A percentile compares a stretch with the other conserved stretches of the same genome.
These are phyloP conservation scores for Ornithorhynchus anatinus DNA, from an alignment of 2,113 vertebrate genomes.

Conservation along the genomic window DNA sequence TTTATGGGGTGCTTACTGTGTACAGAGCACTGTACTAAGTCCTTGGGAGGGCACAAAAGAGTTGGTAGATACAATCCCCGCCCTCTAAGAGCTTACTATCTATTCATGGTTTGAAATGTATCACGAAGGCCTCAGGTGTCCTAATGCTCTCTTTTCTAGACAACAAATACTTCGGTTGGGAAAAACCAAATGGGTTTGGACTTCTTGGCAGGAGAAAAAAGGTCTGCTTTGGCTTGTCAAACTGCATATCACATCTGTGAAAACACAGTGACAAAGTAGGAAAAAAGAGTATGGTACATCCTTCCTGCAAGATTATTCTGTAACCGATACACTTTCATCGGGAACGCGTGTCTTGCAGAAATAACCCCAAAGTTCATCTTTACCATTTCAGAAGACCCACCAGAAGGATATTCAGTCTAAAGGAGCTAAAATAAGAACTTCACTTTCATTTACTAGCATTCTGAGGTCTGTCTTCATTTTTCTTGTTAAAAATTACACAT, in stretches of 20 bases:
- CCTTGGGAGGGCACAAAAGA: no score
- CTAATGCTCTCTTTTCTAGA: no score
- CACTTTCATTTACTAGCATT: constrained; percentile 10
- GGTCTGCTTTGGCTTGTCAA: constrained; percentile 26
- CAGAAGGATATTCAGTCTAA: constrained; percentile 4
- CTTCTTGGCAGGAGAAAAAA: constrained; percentile 10
- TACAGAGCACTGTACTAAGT: no score
- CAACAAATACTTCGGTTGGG: no score
- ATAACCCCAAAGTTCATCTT: constrained; percentile 21
- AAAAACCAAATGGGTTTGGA: constrained; percentile 11
- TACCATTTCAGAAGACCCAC: constrained; percentile 16
- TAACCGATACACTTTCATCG: constrained; percentile 36
- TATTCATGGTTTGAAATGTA: no score
- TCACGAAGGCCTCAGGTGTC: no score
- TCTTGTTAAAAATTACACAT: not conserved
- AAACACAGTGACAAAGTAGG: constrained; percentile 40
- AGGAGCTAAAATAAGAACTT: not conserved
- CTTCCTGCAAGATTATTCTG: constrained; percentile 33
- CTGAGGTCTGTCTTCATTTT: constrained; percentile 10
- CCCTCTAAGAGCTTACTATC: no score
- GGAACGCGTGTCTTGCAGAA: constrained; percentile 11
- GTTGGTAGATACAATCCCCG: no score
- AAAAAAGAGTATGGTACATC: constrained; percentile 20
- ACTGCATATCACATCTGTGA: constrained; percentile 29
- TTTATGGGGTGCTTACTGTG: no score